phyloP scores from a whole-genome alignment of 2,797 vertebrate species.

The Coreius guichenoti region DNA sequence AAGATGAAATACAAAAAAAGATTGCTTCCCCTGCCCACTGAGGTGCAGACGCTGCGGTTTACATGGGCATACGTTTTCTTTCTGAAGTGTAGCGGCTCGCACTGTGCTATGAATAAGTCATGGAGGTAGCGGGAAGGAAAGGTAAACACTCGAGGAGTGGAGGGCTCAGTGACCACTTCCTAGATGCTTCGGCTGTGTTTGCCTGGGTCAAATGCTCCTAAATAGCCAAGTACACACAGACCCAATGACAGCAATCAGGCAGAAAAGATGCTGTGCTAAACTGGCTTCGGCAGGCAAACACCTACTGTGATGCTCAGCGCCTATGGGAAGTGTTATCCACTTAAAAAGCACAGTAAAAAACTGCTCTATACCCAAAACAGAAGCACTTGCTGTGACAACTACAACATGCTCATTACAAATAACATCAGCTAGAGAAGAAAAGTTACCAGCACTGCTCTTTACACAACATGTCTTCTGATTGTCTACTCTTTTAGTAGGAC shows the following conservation, averaged over 20 bases:
- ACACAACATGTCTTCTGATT: neutral
- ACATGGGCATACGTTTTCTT: constrained; percentile 36
- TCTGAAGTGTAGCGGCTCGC: constrained; percentile 48
- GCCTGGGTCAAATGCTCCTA: constrained; percentile 38
- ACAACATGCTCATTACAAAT: neutral
- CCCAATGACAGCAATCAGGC: constrained; percentile 21
- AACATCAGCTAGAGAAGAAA: neutral
- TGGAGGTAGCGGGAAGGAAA: constrained; percentile 48
- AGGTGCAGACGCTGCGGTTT: constrained; percentile 13
- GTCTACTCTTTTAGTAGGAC: neutral
- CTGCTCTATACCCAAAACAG: neutral
- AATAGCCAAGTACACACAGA: constrained; percentile 30
- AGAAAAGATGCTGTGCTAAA: constrained; percentile 4
- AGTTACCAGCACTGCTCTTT: too few species aligned
- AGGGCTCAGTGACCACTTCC: constrained; percentile 28
- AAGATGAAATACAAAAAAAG: constrained; percentile 12
- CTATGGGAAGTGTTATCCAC: neutral
- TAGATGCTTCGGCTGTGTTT: constrained; percentile 8
- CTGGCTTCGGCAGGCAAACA: constrained; percentile 6
- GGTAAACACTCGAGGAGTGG: constrained; percentile 60
- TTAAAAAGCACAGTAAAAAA: neutral
- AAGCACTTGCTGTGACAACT: neutral
- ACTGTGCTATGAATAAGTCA: constrained; percentile 73
- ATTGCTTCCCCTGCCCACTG: neutral
- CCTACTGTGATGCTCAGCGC: constrained; percentile 8